These are phyloP conservation scores for Sebastes umbrosus DNA, from an alignment of 2,797 vertebrate genomes.

Conservation along the genomic window DNA sequence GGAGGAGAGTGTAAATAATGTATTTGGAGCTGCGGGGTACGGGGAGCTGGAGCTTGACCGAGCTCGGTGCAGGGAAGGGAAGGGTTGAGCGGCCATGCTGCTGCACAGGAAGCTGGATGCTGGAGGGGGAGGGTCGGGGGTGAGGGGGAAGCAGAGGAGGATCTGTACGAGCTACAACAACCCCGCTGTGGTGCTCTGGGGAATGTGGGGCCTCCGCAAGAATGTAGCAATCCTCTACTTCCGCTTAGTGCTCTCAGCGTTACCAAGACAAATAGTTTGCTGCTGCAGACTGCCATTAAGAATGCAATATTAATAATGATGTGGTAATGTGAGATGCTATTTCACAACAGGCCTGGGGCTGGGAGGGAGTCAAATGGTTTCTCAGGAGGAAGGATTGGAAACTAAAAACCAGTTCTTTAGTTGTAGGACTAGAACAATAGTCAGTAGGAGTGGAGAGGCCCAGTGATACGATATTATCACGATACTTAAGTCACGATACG, in stretches of 20 bases:
- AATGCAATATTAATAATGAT: slow-evolving; percentile 26
- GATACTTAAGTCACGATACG: too few relatives aligned
- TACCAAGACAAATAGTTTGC: slow-evolving; percentile 35
- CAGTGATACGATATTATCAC: too few relatives aligned
- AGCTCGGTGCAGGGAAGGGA: slow-evolving; percentile 34
- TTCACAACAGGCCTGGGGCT: slow-evolving; percentile 16
- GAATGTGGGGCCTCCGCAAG: slow-evolving; percentile 69
- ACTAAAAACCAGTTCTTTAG: slow-evolving; percentile 6
- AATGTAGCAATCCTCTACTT: slow-evolving; percentile 67
- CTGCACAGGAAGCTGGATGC: slow-evolving; percentile 65
- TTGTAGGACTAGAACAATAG: background rate
- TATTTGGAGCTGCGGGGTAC: slow-evolving; percentile 65
- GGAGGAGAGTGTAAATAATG: slow-evolving; percentile 78
- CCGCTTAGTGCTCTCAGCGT: slow-evolving; percentile 41
- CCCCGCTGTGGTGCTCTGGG: slow-evolving; percentile 52
- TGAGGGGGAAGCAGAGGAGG: background rate
- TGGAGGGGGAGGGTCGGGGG: background rate
- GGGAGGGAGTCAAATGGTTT: background rate
- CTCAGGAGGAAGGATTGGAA: slow-evolving; percentile 5
- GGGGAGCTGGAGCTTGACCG: slow-evolving; percentile 55
- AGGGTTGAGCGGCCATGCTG: slow-evolving; percentile 50
- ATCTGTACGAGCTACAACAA: slow-evolving; percentile 34
- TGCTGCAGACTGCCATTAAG: slow-evolving; percentile 20
- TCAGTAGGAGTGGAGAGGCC: too few relatives aligned
- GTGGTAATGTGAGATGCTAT: slow-evolving; percentile 5